Percentiles rank a stretch among this genome's conserved stretches.
Conservation (phyloP, 1,140 invertebrate genomes). For the Hyles euphorbiae region DNA sequence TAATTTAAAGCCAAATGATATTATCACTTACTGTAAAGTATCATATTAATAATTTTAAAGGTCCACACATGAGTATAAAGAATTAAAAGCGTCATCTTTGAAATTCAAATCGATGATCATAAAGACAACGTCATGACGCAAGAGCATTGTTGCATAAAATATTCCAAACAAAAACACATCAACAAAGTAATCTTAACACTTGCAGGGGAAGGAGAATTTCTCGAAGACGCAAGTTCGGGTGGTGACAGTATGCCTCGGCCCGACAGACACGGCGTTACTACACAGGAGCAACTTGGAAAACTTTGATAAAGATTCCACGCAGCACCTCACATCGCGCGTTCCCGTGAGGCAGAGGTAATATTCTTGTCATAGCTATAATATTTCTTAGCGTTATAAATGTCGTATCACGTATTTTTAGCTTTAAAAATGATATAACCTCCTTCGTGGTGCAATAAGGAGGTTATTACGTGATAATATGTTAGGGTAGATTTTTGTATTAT, state of each 20-base stretch:
- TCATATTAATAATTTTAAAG: too few relatives aligned
- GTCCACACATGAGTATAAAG: too few relatives aligned
- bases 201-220: constrained; percentile 47
- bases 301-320: constrained; percentile 33
- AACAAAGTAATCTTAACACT: not conserved
- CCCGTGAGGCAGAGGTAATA: constrained; percentile 52
- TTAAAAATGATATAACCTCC: too few relatives aligned
- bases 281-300: constrained; percentile 41
- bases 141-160: too few relatives aligned
- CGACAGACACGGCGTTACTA: constrained; percentile 65
- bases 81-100: too few relatives aligned
- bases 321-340: constrained; percentile 29
- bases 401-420: not conserved
- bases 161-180: not conserved
- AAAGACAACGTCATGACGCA: too few relatives aligned
- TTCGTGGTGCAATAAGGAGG: too few relatives aligned
- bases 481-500: too few relatives aligned
- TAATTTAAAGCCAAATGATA: too few relatives aligned
- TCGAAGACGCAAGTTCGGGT: constrained; percentile 58
- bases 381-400: constrained; percentile 2
- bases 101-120: too few relatives aligned
- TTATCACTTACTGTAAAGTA: too few relatives aligned
- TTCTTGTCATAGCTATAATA: constrained; percentile 6
- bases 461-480: too few relatives aligned
- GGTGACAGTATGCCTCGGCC: constrained; percentile 67